Evolutionary conservation across 37 sponge, comb jelly and placozoan genomes (phyloP).

Genomic region (Dysidea cf. avara): DNA sequence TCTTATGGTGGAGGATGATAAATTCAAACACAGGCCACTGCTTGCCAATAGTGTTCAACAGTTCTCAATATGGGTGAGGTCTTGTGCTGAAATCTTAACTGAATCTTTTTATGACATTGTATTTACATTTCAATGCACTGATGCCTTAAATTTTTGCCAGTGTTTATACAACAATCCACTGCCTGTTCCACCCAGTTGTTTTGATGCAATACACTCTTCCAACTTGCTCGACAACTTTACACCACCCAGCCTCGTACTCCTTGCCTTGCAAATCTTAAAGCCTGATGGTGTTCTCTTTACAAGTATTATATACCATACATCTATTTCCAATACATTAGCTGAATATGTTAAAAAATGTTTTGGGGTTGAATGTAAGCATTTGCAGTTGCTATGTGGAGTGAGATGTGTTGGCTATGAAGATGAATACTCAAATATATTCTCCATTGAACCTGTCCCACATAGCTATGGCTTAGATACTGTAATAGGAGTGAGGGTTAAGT

Average conservation of each 20-base stretch:
- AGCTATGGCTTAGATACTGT: too few species aligned
- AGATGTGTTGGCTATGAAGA: conserved; percentile 36
- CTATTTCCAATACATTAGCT: not conserved
- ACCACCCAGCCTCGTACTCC: conserved; percentile 21
- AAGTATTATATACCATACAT: not conserved
- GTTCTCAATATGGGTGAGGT: conserved; percentile 34
- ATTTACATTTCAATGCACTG: conserved; percentile 24
- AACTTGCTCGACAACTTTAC: conserved; percentile 31
- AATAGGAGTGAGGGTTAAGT: too few species aligned
- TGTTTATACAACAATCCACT: too few species aligned
- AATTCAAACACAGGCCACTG: conserved; percentile 20
- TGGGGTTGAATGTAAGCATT: conserved; percentile 13
- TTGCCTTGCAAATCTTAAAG: conserved; percentile 24
- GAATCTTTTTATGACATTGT: not conserved
- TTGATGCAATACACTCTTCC: conserved; percentile 39
- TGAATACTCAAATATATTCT: not conserved
- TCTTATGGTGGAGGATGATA: not conserved
- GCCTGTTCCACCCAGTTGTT: not conserved
- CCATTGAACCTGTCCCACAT: too few species aligned
- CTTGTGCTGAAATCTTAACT: not conserved
- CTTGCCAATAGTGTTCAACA: conserved; percentile 58
- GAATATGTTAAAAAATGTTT: conserved; percentile 8
- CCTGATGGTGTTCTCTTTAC: conserved; percentile 16
- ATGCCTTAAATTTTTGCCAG: conserved; percentile 19
- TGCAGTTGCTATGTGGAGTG: conserved; percentile 24